A percentile compares a stretch with the other conserved stretches of the same genome.
Conservation (phyloP, 2,888 invertebrate genomes). For the Ischnus inquisitorius region DNA sequence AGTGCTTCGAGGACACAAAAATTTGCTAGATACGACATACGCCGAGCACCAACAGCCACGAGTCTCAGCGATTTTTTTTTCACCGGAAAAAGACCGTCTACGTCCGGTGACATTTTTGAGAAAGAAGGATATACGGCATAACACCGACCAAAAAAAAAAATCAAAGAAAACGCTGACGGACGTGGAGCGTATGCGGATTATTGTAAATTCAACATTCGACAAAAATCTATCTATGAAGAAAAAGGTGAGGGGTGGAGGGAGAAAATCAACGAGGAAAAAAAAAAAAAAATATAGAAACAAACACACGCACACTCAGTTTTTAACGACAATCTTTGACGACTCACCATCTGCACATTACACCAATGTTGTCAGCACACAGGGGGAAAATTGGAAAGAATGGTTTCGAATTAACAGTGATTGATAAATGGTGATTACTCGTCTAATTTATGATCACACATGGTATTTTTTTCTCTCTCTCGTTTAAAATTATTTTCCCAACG, state of each 20-base stretch:
- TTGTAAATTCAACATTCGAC: slow-evolving; percentile 61
- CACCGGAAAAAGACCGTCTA: slow-evolving; percentile 9
- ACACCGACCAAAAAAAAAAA: slow-evolving; percentile 20
- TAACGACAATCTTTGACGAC: slow-evolving; percentile 77
- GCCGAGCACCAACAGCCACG: slow-evolving; percentile 11
- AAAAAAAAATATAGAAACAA: slow-evolving; percentile 74
- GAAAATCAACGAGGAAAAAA: no score
- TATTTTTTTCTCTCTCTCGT: slow-evolving; percentile 57
- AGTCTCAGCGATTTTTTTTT: not conserved
- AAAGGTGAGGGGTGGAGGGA: slow-evolving; percentile 3
- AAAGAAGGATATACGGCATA: slow-evolving; percentile 34
- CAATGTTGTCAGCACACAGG: slow-evolving; percentile 83
- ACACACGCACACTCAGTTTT: slow-evolving; percentile 78
- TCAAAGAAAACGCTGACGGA: not conserved
- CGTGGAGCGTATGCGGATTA: not conserved
- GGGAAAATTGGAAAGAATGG: slow-evolving; percentile 82
- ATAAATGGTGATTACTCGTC: slow-evolving; percentile 67
- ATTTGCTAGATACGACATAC: slow-evolving; percentile 4
- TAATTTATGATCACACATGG: slow-evolving; percentile 60
- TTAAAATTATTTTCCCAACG: slow-evolving; percentile 52
- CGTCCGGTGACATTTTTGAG: slow-evolving; percentile 40
- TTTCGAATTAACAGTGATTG: slow-evolving; percentile 79
- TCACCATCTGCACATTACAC: slow-evolving; percentile 84
- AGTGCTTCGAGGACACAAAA: not conserved
- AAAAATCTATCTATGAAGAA: slow-evolving; percentile 52